Conservation (phyloP, 2,113 vertebrate genomes). For the Ceratotherium simum region DNA sequence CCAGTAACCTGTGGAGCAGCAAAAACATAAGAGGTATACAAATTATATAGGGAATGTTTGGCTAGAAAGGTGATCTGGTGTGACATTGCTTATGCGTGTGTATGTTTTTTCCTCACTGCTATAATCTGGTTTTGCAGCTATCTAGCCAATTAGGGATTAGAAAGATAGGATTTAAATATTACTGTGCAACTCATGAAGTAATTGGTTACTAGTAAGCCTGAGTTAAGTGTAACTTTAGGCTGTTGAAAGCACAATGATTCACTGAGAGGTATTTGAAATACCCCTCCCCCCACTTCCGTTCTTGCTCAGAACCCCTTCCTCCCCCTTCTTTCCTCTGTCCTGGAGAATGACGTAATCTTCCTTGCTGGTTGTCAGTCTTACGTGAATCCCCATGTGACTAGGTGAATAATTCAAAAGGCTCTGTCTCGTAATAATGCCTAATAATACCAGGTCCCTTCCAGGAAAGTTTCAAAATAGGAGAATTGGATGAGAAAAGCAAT, state of each 20-base stretch:
- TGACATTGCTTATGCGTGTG: not conserved
- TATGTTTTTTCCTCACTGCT: not conserved
- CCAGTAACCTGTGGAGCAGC: not conserved
- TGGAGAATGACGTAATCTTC: not conserved
- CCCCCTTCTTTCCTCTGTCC: not conserved
- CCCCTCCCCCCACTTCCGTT: not conserved
- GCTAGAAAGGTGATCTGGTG: not conserved
- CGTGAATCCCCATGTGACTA: not conserved
- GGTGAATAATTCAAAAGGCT: not conserved
- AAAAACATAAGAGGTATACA: not conserved
- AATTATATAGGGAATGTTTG: not conserved
- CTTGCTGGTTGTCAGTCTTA: not conserved
- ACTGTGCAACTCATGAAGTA: not conserved
- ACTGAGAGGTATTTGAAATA: not conserved
- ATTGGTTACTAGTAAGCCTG: not conserved
- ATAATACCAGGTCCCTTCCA: constrained; percentile 35
- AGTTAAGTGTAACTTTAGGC: not conserved
- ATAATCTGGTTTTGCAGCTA: not conserved
- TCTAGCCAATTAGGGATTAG: not conserved
- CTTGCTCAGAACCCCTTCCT: not conserved
- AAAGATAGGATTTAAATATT: not conserved
- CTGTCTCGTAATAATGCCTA: not conserved
- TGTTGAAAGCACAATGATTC: not conserved
- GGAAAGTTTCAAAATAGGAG: constrained; percentile 70
- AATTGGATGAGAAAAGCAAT: constrained; percentile 48